Evolutionary conservation across 1,140 invertebrate species (phyloP).

Genomic region (Scylla paramamosain): DNA sequence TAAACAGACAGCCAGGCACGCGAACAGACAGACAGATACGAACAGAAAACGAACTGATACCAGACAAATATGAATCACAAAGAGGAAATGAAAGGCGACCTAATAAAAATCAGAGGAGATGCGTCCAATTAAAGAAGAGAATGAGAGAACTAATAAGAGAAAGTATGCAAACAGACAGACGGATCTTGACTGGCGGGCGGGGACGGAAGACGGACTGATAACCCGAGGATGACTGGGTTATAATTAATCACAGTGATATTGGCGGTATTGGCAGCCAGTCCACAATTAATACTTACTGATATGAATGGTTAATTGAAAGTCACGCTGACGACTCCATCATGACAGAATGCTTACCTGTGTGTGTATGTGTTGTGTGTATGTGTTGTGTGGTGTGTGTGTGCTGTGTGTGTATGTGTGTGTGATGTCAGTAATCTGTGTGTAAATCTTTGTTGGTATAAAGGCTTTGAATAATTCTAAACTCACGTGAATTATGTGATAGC

Average conservation of each 20-base stretch:
- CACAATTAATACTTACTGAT: conserved; percentile 15
- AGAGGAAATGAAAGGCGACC: too few species aligned
- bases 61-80: too few species aligned
- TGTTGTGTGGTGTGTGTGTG: conserved; percentile 41
- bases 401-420: conserved; percentile 27
- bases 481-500: too few species aligned
- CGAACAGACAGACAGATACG: too few species aligned
- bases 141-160: too few species aligned
- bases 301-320: not conserved
- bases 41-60: too few species aligned
- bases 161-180: not conserved
- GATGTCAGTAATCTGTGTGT: not conserved
- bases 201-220: not conserved
- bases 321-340: not conserved
- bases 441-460: not conserved
- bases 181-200: not conserved
- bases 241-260: not conserved
- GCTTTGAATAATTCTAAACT: too few species aligned
- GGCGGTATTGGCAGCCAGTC: not conserved
- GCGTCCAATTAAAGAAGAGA: too few species aligned
- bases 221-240: not conserved
- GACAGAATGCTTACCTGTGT: not conserved
- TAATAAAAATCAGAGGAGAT: too few species aligned
- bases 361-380: not conserved
- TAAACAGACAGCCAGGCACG: too few species aligned